Base-by-base conservation (phyloP, 64 coral and sea anemone species). In the Pocillopora verrucosa region DNA sequence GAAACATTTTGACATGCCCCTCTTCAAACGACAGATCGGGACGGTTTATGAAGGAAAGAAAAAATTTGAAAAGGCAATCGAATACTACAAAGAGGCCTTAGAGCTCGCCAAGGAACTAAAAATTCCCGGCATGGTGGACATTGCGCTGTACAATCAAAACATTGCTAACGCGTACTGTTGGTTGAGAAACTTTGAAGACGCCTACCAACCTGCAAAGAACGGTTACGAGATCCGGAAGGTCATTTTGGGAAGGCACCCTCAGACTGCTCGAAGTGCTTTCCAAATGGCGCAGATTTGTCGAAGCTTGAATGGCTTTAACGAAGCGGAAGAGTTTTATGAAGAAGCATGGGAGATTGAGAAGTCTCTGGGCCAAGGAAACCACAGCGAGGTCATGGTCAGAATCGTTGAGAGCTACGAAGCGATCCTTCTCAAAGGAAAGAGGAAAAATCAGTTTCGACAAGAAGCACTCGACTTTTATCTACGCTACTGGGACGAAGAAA, bases 321-420 rank as follows among this genome's bases (percentile, higher is more conserved):
- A 84, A 76, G 89, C 80, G 13, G 70, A 84, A 59, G 74, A 91
- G 73, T 85, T 68, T 41, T 91, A 75, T 60, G 59, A 84, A 25
- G 74, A 91, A 51, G 89, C 89, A 1, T 91, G 82, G 59, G 74
- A 61, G 20, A 85, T 91, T 81, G 89, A 91, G 25, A 73, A 84
- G 56, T 63, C 79, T 38, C 51, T 91, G 36, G 69, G 79, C 10
- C 56, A 38, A 34, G 89, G 89, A 0, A 70, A 85, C 65, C 82
- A 85, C 82, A 85, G 82, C 11, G 36, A 72, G 3, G 82, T 72
- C 12, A 12, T 65, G 19, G 67, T 70, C 20, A 22, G 22, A 11
- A 70, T 70, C 67, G 22, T 70, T 26, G 4, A 70, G 11, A 26
- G 19, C 22, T 70, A 70, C 20, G 67, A 70, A 11, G 0, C n/a